These are phyloP conservation scores for Phthorimaea operculella DNA, from an alignment of 1,140 invertebrate species.

Conservation along the genomic window DNA sequence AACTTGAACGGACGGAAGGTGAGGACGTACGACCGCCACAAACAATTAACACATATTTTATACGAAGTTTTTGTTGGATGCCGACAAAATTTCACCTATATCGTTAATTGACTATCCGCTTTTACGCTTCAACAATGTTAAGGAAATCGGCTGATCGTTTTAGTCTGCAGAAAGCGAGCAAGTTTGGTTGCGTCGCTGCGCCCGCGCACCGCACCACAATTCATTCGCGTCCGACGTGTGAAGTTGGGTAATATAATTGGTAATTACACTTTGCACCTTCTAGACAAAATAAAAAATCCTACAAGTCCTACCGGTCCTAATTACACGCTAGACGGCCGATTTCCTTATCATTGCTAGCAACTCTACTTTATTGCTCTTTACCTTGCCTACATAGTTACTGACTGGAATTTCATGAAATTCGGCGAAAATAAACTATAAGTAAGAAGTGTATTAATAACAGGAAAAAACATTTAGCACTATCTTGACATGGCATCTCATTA, in stretches of 20 bases:
- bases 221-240: conserved; percentile 3
- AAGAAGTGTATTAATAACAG: too few relatives aligned
- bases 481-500: too few relatives aligned
- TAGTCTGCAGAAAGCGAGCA: conserved; percentile 15
- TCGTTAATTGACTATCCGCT: conserved; percentile 6
- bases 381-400: too few relatives aligned
- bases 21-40: too few relatives aligned
- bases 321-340: background rate
- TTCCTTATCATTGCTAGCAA: background rate
- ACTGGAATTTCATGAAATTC: too few relatives aligned
- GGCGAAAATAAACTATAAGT: too few relatives aligned
- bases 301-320: background rate
- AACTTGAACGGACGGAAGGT: too few relatives aligned
- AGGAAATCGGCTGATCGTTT: conserved; percentile 11
- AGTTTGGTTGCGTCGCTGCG: background rate
- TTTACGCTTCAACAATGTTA: conserved; percentile 9
- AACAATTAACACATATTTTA: too few relatives aligned
- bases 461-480: too few relatives aligned
- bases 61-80: background rate
- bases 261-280: background rate
- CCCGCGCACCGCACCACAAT: conserved; percentile 1
- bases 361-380: too few relatives aligned
- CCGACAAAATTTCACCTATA: background rate
- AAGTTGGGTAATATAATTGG: conserved; percentile 2
- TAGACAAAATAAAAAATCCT: background rate